Evolutionary conservation across 2,113 vertebrate species (phyloP).

Genomic region (Martes martes): DNA sequence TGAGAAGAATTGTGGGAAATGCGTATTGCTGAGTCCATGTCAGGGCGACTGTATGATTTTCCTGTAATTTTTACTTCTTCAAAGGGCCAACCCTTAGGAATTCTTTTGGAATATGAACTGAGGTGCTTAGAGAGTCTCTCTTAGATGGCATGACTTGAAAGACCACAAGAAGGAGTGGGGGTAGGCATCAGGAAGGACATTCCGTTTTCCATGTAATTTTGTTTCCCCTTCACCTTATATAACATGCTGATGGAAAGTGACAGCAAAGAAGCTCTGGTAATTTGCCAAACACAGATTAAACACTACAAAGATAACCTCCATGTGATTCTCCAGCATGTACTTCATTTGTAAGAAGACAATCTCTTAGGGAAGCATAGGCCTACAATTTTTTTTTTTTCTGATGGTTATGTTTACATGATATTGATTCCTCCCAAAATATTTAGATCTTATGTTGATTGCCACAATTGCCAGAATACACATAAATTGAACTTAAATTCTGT

Average conservation of each 20-base stretch:
- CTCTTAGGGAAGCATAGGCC: not conserved
- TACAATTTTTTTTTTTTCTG: not conserved
- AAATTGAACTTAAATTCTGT: not conserved
- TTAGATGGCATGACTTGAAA: not conserved
- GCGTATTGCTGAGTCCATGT: not conserved
- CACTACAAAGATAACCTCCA: not conserved
- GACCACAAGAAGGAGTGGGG: not conserved
- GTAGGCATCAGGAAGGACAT: not conserved
- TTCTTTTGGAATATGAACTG: not conserved
- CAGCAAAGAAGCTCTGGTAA: not conserved
- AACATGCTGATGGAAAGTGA: not conserved
- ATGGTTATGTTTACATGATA: not conserved
- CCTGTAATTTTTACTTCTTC: not conserved
- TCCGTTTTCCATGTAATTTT: not conserved
- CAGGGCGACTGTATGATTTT: not conserved
- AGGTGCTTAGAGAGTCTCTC: not conserved
- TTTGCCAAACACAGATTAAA: not conserved
- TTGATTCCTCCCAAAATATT: not conserved
- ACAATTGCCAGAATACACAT: not conserved
- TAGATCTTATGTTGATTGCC: not conserved
- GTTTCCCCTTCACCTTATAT: constrained; percentile 15
- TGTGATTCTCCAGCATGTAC: not conserved
- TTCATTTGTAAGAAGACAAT: not conserved
- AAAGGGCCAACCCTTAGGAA: not conserved
- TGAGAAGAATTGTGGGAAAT: not conserved